Conservation (phyloP, 2,113 vertebrate genomes). For the Oenanthe oenanthe region DNA sequence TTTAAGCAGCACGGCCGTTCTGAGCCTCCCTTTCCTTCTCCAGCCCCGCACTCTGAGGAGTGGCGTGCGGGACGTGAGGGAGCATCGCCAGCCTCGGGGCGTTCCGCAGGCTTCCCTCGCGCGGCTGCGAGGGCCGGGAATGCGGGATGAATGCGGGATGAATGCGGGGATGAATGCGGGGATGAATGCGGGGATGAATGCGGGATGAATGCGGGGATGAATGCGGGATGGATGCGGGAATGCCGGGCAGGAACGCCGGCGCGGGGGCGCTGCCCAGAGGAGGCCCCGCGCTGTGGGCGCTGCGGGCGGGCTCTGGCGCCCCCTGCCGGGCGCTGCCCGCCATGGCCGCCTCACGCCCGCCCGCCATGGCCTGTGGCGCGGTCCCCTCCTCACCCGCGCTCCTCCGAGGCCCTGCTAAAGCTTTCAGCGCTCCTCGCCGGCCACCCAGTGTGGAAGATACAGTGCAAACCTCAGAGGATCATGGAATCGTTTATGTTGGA, state of each 20-base stretch:
- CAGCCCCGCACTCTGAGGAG: background rate
- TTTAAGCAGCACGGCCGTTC: background rate
- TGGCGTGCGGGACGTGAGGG: rapidly evolving
- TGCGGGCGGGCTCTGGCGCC: conserved; percentile 55
- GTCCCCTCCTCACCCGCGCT: rapidly evolving
- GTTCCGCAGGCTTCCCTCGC: too few relatives aligned
- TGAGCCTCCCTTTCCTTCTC: background rate
- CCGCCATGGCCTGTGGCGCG: background rate
- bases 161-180: too few relatives aligned
- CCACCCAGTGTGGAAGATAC: background rate
- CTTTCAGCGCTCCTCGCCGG: too few relatives aligned
- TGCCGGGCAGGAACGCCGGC: background rate
- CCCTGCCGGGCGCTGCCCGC: conserved; percentile 43
- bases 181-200: too few relatives aligned
- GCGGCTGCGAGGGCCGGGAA: background rate
- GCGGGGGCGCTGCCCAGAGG: rapidly evolving
- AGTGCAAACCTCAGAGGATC: rapidly evolving
- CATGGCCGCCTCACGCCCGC: background rate
- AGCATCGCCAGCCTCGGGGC: too few relatives aligned
- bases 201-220: too few relatives aligned
- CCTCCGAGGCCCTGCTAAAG: rapidly evolving
- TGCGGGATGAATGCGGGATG: too few relatives aligned
- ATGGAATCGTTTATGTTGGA: background rate
- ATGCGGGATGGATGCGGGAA: too few relatives aligned
- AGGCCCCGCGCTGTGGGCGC: background rate